Conservation (phyloP, 2,113 vertebrate genomes). For the Pituophis catenifer region DNA sequence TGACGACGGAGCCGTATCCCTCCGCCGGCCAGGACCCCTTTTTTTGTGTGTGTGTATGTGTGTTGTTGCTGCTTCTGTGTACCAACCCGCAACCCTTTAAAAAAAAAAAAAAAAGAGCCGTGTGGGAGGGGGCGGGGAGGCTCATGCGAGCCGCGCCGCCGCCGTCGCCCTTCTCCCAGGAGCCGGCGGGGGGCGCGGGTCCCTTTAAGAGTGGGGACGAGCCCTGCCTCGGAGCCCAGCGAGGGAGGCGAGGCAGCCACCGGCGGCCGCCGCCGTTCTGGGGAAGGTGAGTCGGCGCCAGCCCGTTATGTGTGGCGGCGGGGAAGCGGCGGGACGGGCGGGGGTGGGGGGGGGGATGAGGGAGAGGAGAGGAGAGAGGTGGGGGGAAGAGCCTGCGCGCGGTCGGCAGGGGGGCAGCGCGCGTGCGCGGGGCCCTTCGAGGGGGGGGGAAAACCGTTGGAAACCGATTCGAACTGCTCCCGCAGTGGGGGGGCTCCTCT, state of each 20-base stretch:
- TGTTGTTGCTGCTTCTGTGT: conserved; percentile 51
- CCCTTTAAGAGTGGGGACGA: conserved; percentile 50
- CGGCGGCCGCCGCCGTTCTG: conserved; percentile 45
- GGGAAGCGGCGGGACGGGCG: conserved; percentile 17
- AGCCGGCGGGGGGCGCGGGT: conserved; percentile 45
- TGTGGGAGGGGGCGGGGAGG: neutral
- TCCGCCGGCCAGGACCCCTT: conserved; percentile 63
- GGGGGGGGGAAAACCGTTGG: conserved; percentile 4
- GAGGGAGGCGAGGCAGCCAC: conserved; percentile 49
- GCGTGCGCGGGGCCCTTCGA: conserved; percentile 28
- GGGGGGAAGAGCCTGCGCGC: conserved; percentile 11
- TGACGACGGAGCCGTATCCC: conserved; percentile 70
- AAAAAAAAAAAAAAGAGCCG: conserved; percentile 15
- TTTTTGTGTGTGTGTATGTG: conserved; percentile 53
- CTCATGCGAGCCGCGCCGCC: conserved; percentile 43
- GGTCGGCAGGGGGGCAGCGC: conserved; percentile 11
- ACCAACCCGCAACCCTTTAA: conserved; percentile 61
- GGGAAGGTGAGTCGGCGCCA: conserved; percentile 63
- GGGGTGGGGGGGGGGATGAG: conserved; percentile 26
- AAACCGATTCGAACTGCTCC: conserved; percentile 40
- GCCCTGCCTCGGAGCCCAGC: conserved; percentile 52
- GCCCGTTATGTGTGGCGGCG: conserved; percentile 30
- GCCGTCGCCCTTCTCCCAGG: conserved; percentile 19
- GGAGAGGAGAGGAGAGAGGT: neutral
- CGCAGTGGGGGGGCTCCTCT: neutral